Percentiles rank a stretch among this genome's conserved stretches.
Evolutionary conservation across 2,797 vertebrate species (phyloP).

Genomic region (Nannoperca obscura): DNA sequence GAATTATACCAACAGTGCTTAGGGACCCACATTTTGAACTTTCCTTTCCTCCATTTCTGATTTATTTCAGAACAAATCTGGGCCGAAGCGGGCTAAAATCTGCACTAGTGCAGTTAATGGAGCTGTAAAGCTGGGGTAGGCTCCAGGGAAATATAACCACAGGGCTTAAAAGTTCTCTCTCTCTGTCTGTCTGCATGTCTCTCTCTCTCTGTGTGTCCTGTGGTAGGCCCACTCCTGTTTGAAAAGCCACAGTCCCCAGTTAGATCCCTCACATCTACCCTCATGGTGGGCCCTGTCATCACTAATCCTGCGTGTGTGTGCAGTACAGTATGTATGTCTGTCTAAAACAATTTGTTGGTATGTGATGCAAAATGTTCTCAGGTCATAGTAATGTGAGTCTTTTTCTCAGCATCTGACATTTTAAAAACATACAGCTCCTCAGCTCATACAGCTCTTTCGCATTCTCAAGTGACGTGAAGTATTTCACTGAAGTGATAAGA

Average conservation of each 20-base stretch:
- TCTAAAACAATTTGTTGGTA: conserved; percentile 6
- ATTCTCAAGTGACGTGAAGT: conserved; percentile 38
- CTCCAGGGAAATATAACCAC: conserved; percentile 81
- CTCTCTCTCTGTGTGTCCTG: conserved; percentile 40
- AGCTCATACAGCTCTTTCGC: conserved; percentile 4
- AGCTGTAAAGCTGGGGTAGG: conserved; percentile 77
- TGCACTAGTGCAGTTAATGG: conserved; percentile 81
- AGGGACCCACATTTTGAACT: conserved; percentile 72
- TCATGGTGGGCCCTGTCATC: conserved; percentile 63
- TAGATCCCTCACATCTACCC: conserved; percentile 34
- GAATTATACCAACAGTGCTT: conserved; percentile 73
- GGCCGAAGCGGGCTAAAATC: conserved; percentile 78
- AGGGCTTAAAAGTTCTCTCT: conserved; percentile 67
- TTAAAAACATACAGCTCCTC: conserved; percentile 15
- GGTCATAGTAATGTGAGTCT: neutral
- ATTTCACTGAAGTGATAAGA: conserved; percentile 34
- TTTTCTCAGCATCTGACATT: conserved; percentile 9
- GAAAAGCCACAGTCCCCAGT: conserved; percentile 52
- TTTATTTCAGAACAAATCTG: conserved; percentile 84
- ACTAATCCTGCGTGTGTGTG: conserved; percentile 34
- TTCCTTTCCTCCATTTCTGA: conserved; percentile 73
- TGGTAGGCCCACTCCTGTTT: conserved; percentile 57
- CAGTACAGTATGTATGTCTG: neutral
- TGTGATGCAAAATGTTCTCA: conserved; percentile 22
- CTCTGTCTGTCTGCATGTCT: conserved; percentile 40